phyloP scores from a whole-genome alignment of 1,140 invertebrate species.

The Uloborus diversus region DNA sequence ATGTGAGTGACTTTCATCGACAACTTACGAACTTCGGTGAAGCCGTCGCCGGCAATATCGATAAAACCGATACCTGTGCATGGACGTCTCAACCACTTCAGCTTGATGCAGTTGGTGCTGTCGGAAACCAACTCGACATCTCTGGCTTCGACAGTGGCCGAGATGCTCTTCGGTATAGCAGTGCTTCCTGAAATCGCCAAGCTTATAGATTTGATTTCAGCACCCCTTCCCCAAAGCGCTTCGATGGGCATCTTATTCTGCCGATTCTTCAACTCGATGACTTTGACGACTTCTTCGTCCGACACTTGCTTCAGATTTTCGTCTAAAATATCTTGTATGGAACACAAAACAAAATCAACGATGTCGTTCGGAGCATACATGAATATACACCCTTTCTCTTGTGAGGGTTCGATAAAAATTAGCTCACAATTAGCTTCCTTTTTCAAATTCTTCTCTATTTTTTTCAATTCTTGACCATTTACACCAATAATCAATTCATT shows the following conservation, averaged over 20 bases:
- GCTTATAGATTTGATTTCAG: background rate
- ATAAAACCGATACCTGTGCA: conserved; percentile 10
- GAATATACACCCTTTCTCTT: conserved; percentile 11
- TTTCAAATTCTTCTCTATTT: conserved; percentile 6
- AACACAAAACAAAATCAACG: conserved; percentile 3
- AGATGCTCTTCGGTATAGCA: background rate
- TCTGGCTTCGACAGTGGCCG: background rate
- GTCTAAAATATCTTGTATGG: conserved; percentile 9
- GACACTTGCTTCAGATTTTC: background rate
- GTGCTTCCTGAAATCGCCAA: background rate
- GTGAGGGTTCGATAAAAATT: conserved; percentile 10
- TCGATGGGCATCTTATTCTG: conserved; percentile 1
- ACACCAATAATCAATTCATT: conserved; percentile 12
- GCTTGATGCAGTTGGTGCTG: background rate
- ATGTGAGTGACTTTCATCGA: background rate
- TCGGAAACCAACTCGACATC: background rate
- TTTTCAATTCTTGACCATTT: conserved; percentile 9
- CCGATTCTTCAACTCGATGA: conserved; percentile 10
- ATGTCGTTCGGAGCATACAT: conserved; percentile 14
- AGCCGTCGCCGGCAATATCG: background rate
- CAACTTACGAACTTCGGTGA: conserved; percentile 4
- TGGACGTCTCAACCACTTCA: conserved; percentile 18
- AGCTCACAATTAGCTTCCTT: conserved; percentile 6
- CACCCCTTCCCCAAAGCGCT: conserved; percentile 24
- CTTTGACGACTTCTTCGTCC: background rate